Base-by-base conservation (phyloP, 1,140 invertebrate species). In the Sarcophaga bullata region DNA sequence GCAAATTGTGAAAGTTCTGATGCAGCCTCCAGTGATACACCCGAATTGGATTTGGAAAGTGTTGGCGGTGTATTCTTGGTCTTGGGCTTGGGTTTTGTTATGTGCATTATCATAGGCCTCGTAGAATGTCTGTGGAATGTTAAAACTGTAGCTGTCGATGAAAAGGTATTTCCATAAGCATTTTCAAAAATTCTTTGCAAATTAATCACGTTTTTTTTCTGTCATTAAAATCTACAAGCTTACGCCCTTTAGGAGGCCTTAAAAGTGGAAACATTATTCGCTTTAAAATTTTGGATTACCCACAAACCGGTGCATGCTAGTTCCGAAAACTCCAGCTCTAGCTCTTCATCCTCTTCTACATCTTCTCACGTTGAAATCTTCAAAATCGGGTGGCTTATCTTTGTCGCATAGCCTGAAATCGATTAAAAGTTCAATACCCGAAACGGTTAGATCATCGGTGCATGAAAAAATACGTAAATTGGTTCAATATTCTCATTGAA, bases 21-120 rank as follows among this genome's bases (percentile, higher is more conserved):
- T 25, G 85, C 86, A 0, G 81, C 83, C 7, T 89, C 88, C 0
- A 83, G 83, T 1, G 88, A 90, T 58, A 89, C 88, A 0, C 88
- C 88, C 8, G 91, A 92, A 80, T 85, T 92, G 25, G 92, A 92
- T 13, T 87, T 95, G 75, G 92, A 92, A 50, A 95, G 95, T 85
- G 94, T 95, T 5, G 94, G 94, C 84, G 95, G 95, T 80, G 94
- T 95, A 37, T 95, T 95, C 86, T 91, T 95, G 3, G 94, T 95
- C 0, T 89, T 95, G 7, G 91, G 93, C 0, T 90, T 91, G 6
- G 93, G 93, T 0, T 91, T n/a, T 92, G 68, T 82, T 87, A 10
- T 85, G 91, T 11, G 92, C 92, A 91, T 92, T 83, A 82, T 92
- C 7, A 86, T 93, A 6, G 91, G 91, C 4, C 86, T 93, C 11